Conservation (phyloP, 2,113 vertebrate genomes). For the Eonycteris spelaea region DNA sequence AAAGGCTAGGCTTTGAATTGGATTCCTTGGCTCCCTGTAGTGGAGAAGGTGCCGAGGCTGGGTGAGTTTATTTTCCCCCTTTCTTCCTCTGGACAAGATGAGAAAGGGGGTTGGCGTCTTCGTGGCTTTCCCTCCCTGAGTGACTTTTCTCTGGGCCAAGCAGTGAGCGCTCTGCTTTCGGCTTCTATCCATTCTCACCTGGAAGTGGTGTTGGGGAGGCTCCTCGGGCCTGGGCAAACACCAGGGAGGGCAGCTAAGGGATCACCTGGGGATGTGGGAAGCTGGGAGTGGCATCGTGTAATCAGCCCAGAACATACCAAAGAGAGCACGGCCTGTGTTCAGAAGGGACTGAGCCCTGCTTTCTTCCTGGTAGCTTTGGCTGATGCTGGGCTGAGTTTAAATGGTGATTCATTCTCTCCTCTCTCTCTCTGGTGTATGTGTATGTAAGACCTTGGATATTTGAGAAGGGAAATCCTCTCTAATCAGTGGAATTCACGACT, state of each 20-base stretch:
- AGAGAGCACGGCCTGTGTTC: background rate
- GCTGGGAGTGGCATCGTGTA: background rate
- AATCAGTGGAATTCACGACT: slow-evolving; percentile 77
- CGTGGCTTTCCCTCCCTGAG: background rate
- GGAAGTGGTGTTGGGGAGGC: background rate
- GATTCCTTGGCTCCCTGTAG: background rate
- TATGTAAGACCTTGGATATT: slow-evolving; percentile 79
- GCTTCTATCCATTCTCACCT: background rate
- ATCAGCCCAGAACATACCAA: background rate
- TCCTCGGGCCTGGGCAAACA: background rate
- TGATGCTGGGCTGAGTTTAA: slow-evolving; percentile 45
- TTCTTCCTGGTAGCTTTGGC: background rate
- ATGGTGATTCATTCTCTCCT: slow-evolving; percentile 51
- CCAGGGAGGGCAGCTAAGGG: background rate
- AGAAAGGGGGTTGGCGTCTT: background rate
- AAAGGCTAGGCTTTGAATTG: background rate
- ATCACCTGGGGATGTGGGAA: background rate
- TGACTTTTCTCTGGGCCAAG: background rate
- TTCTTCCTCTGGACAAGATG: background rate
- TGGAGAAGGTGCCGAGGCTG: background rate
- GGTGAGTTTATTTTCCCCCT: background rate
- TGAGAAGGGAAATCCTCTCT: slow-evolving; percentile 82
- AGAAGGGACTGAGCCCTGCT: background rate
- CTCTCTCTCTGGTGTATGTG: slow-evolving; percentile 56
- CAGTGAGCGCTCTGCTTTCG: background rate